A percentile compares a stretch with the other conserved stretches of the same genome.
Conservation (phyloP, 2,888 invertebrate species). For the Drosophila vallismaia region DNA sequence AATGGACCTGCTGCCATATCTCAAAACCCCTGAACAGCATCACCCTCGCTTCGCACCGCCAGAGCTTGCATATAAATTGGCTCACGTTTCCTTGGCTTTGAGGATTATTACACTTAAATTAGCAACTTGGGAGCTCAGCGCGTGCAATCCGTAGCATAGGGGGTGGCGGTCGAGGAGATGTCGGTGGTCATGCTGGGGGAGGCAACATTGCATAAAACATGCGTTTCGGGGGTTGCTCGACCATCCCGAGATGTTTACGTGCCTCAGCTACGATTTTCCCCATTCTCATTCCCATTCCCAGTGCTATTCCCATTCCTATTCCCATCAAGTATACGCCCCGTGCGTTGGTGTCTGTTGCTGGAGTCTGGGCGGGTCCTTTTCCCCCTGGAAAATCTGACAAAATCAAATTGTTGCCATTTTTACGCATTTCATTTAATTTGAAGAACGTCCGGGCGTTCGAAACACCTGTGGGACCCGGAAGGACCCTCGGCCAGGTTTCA, state of each 20-base stretch:
- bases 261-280: slow-evolving; percentile 38
- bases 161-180: not conserved
- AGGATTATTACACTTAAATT: slow-evolving; percentile 81
- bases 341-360: slow-evolving; percentile 18
- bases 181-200: slow-evolving; percentile 7
- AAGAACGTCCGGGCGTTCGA: slow-evolving; percentile 52
- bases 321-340: slow-evolving; percentile 15
- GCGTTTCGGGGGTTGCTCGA: slow-evolving; percentile 57
- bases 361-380: slow-evolving; percentile 27
- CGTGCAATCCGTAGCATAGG: slow-evolving; percentile 57
- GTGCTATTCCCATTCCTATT: not conserved
- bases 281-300: not conserved
- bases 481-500: not conserved
- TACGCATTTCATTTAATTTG: slow-evolving; percentile 81
- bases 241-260: slow-evolving; percentile 54
- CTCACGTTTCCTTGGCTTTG: slow-evolving; percentile 79
- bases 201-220: slow-evolving; percentile 83
- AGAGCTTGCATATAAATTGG: slow-evolving; percentile 81
- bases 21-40: slow-evolving; percentile 5
- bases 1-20: slow-evolving; percentile 35
- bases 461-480: slow-evolving; percentile 67
- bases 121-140: slow-evolving; percentile 80
- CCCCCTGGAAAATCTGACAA: slow-evolving; percentile 70
- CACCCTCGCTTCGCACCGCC: slow-evolving; percentile 2
- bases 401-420: slow-evolving; percentile 80